Evolutionary conservation across 2,888 invertebrate genomes (phyloP).

Genomic region (Cheilosia scutellata): DNA sequence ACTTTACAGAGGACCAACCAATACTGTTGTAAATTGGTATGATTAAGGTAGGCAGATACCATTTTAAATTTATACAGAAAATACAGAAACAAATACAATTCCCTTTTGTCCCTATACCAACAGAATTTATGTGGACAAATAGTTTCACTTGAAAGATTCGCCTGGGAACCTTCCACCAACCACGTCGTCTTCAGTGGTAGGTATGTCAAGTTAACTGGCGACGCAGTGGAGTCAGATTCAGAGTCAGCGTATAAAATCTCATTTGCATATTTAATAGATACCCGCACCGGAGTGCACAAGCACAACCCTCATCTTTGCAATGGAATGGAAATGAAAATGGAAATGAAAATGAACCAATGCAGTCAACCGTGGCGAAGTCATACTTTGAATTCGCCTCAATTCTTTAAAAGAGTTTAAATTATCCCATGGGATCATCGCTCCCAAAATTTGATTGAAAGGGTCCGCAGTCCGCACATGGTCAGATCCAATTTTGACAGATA

Average conservation of each 20-base stretch:
- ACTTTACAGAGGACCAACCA: not conserved
- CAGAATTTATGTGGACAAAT: constrained; percentile 36
- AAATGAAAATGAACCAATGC: constrained; percentile 24
- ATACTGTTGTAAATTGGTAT: not conserved
- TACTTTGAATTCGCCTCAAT: constrained; percentile 40
- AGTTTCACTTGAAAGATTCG: constrained; percentile 66
- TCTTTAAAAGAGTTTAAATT: constrained; percentile 39
- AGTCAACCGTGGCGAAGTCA: constrained; percentile 61
- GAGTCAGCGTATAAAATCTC: constrained; percentile 55
- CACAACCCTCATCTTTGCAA: constrained; percentile 38
- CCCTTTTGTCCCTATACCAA: constrained; percentile 12
- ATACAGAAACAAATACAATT: constrained; percentile 7
- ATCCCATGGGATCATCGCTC: constrained; percentile 42
- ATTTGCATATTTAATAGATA: constrained; percentile 73
- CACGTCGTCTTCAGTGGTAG: constrained; percentile 9
- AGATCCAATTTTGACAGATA: constrained; percentile 41
- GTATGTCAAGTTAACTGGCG: constrained; percentile 5
- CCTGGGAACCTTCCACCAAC: constrained; percentile 59
- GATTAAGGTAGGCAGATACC: not conserved
- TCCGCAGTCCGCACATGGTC: constrained; percentile 18
- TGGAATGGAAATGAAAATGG: not conserved
- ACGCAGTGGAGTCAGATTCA: not conserved
- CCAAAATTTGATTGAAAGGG: constrained; percentile 42
- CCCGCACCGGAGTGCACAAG: constrained; percentile 50
- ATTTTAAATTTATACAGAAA: not conserved